phyloP scores from a whole-genome alignment of 2,113 vertebrate genomes.

The Bufo bufo region DNA sequence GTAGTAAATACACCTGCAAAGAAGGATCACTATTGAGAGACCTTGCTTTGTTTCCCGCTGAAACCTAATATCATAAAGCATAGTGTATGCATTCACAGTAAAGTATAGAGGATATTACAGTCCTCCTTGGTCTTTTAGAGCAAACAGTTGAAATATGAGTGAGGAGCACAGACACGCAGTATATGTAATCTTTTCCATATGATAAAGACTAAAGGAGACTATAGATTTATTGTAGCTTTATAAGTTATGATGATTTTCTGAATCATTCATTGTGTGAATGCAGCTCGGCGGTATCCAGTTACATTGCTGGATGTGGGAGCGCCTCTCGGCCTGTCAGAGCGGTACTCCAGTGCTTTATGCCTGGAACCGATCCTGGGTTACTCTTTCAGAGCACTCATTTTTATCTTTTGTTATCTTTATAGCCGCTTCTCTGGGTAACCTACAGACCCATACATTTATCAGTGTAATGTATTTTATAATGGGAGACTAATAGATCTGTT shows the following conservation, averaged over 20 bases:
- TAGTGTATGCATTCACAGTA: background rate
- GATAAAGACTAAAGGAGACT: background rate
- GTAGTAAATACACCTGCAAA: background rate
- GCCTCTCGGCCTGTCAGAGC: background rate
- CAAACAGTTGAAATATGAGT: background rate
- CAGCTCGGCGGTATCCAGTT: background rate
- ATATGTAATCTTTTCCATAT: slow-evolving; percentile 27
- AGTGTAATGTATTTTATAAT: slow-evolving; percentile 11
- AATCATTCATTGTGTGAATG: slow-evolving; percentile 13
- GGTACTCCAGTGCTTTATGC: background rate
- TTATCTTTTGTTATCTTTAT: slow-evolving; percentile 22
- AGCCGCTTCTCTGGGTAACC: background rate
- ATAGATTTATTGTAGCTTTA: slow-evolving; percentile 22
- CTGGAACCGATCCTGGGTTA: background rate
- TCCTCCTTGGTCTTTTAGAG: background rate
- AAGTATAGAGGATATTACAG: background rate
- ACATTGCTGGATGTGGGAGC: slow-evolving; percentile 6
- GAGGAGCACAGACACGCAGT: background rate
- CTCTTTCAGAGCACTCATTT: background rate
- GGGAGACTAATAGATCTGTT: background rate
- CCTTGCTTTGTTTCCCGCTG: background rate
- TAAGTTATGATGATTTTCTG: slow-evolving; percentile 7
- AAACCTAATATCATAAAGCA: background rate
- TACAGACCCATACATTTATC: slow-evolving; percentile 1
- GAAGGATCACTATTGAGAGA: background rate